Evolutionary conservation across 2,113 vertebrate genomes (phyloP), one percentile per base, ranked within the genome.

Genomic region (Limanda limanda): DNA sequence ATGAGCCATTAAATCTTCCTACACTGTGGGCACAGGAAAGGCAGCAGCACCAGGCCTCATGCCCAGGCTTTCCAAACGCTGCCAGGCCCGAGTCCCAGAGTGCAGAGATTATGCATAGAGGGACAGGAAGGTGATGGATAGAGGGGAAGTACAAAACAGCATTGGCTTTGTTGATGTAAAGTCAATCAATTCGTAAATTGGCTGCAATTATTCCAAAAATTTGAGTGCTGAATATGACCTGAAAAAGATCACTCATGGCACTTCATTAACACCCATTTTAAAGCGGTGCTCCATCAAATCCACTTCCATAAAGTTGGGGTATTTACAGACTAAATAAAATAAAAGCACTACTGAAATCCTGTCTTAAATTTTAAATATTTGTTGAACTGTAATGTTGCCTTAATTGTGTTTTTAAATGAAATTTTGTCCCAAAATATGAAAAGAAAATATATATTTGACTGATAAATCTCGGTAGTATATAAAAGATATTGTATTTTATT

Each of bases 1-100:
- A 92, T 90, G 93, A 93, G 88, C 87, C 92, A 92, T 92, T 90
- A 93, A 94, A 94, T 90, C 84, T 86, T 76, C 88, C 88, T 72
- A 76, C 88, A 77, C 82, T 90, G 87, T 31, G 79, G 86, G 87
- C 62, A 84, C 70, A 35, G 59, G 48, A 35, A 52, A 48, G 71
- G 78, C 55, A 31, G 74, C 20, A 69, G 71, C 52, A 58, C 81
- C 67, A 85, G 84, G 84, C 78, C 63, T 58, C 31, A 1, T 85
- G 86, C 83, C 80, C 76, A 59, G 21, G 61, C 51, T 48, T 55
- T 57, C 14, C 68, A 3, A 12, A 59, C 1, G 47, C 70, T 68
- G 73, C 81, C 87, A 86, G 72, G 35, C 47, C 25, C 11, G 40
- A 52, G 40, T 57, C 55, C 47, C 68, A 73, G 55, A 79, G 42